Percentiles rank a stretch among this genome's conserved stretches.
phyloP scores from a whole-genome alignment of 2,888 invertebrate species.

The Xestia sexstrigata region DNA sequence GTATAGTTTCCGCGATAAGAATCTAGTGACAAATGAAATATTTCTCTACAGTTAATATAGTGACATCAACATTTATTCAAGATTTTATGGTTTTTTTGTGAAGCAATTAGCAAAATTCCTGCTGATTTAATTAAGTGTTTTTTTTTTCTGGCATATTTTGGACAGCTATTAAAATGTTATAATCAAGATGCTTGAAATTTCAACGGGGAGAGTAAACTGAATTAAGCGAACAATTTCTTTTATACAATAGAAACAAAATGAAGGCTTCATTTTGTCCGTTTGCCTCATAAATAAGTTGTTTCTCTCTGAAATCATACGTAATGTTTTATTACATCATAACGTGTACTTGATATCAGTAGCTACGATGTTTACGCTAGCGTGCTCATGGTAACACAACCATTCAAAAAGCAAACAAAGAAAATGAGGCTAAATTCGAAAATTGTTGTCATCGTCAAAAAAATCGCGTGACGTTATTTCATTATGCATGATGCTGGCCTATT shows the following conservation, averaged over 20 bases:
- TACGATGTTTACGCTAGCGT: conserved; percentile 20
- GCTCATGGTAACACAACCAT: conserved; percentile 28
- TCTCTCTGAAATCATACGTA: not conserved
- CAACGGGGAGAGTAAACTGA: conserved; percentile 5
- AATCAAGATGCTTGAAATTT: not conserved
- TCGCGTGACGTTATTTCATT: conserved; percentile 70
- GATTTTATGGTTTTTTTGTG: conserved; percentile 22
- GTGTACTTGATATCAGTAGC: conserved; percentile 1
- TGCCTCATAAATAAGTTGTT: not conserved
- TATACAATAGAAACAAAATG: not conserved
- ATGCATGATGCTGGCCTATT: conserved; percentile 69
- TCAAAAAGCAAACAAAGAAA: conserved; percentile 51
- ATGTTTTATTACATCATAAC: not conserved
- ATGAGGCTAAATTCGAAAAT: conserved; percentile 67
- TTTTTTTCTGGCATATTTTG: conserved; percentile 28
- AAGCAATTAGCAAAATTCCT: conserved; percentile 49
- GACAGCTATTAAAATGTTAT: conserved; percentile 7
- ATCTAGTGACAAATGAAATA: conserved; percentile 58
- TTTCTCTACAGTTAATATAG: conserved; percentile 33
- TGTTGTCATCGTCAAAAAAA: conserved; percentile 56
- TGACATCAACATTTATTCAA: conserved; percentile 38
- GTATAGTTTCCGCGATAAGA: conserved; percentile 47
- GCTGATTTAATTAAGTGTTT: conserved; percentile 37
- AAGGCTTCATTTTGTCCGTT: conserved; percentile 1
- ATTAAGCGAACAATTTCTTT: not conserved